Evolutionary conservation across 2,113 vertebrate genomes (phyloP), one percentile per base, ranked within the genome.

Genomic region (Albula goreensis): DNA sequence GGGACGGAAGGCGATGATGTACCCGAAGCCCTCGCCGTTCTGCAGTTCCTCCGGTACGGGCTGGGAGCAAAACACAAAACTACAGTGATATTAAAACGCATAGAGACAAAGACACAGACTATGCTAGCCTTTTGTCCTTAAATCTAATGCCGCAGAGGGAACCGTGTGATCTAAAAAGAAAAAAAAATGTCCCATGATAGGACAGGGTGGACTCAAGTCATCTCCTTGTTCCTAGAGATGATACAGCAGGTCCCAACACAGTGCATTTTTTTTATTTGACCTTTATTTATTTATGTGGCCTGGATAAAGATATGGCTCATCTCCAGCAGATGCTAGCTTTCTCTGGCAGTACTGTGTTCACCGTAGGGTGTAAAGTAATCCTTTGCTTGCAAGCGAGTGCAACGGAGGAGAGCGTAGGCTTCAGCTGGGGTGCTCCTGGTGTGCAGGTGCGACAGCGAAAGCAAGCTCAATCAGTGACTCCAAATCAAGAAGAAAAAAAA

Each of bases 21-120:
- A 99, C 0, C 98, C 98, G 4, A 99, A 99, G 0, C 97, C 97
- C 84, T 97, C 97, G 49, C 97, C 98, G 0, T 98, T 99, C 91
- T 99, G 98, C 77, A 99, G 88, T 90, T 99, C 98, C 90, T 99
- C 98, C 0, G 98, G 95, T 86, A 99, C 93, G 81, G 98, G 97
- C 98, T 99, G 94, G 79, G 93, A 95, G 92, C 90, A 85, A 95
- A 95, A 96, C 94, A 96, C 94, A 96, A 92, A 93, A 96, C 94
- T 96, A 92, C 93, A 96, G 95, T 95, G 95, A 96, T 96, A 96
- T 96, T 95, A 96, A 96, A 96, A 96, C 77, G 91, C 94, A 96
- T 94, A 94, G 92, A 94, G 93, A 92, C 90, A 89, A 90, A 93
- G 89, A 92, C 90, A 92, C 92, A 92, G 89, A 91, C 89, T 82